Conservation (phyloP, 1,140 invertebrate species). For the Eurosta solidaginis region DNA sequence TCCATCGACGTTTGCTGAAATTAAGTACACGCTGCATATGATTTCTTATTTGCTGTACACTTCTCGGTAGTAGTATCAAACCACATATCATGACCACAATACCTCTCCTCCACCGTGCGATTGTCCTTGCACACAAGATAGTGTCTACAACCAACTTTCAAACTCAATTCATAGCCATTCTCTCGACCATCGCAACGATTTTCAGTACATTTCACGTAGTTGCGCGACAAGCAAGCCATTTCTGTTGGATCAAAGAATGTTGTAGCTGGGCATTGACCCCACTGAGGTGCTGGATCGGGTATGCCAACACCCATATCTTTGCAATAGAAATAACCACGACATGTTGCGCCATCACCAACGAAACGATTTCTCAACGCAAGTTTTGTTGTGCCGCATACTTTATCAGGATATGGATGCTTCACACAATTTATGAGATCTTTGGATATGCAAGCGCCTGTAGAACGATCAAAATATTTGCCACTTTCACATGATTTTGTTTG, state of each 20-base stretch:
- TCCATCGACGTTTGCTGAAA: not conserved
- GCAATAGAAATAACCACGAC: slow-evolving; percentile 50
- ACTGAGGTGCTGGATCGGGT: slow-evolving; percentile 41
- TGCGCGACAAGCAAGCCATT: slow-evolving; percentile 34
- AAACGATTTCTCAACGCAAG: slow-evolving; percentile 44
- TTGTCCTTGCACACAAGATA: slow-evolving; percentile 43
- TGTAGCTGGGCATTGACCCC: slow-evolving; percentile 35
- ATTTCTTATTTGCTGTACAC: not conserved
- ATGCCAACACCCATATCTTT: slow-evolving; percentile 41
- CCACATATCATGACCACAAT: not conserved
- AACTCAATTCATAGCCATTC: slow-evolving; percentile 38
- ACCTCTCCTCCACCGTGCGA: slow-evolving; percentile 15
- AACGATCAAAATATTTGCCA: slow-evolving; percentile 42
- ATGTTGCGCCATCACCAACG: slow-evolving; percentile 46
- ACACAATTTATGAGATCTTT: slow-evolving; percentile 41
- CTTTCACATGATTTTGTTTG: slow-evolving; percentile 28
- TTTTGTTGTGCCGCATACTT: slow-evolving; percentile 48
- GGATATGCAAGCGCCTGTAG: slow-evolving; percentile 32
- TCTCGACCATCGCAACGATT: slow-evolving; percentile 49
- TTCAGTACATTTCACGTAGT: slow-evolving; percentile 36
- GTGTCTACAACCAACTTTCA: slow-evolving; percentile 41
- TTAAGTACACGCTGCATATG: not conserved
- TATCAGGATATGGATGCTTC: slow-evolving; percentile 41
- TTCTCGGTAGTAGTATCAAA: not conserved
- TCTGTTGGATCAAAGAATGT: slow-evolving; percentile 43